phyloP scores from a whole-genome alignment of 1,140 invertebrate genomes.

The Euwallacea fornicatus region DNA sequence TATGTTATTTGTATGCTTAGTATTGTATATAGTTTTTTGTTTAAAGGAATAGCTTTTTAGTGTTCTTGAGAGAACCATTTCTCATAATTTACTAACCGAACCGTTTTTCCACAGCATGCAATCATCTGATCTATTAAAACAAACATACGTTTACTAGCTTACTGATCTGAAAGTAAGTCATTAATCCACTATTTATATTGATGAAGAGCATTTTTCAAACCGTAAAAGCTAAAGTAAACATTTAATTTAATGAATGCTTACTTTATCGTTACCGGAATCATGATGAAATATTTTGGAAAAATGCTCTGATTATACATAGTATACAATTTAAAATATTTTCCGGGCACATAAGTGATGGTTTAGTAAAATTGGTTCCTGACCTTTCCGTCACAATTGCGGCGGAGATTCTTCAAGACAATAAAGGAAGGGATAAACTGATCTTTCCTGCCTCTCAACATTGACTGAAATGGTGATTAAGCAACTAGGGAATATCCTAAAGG shows the following conservation, averaged over 20 bases:
- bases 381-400: not conserved
- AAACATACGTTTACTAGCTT: constrained; percentile 22
- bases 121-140: constrained; percentile 6
- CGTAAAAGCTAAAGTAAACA: too few relatives aligned
- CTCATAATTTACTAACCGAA: constrained; percentile 12
- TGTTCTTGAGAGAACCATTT: not conserved
- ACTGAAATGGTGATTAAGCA: too few relatives aligned
- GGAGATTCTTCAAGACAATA: not conserved
- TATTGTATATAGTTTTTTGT: not conserved
- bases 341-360: not conserved
- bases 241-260: too few relatives aligned
- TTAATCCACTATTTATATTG: not conserved
- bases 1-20: not conserved
- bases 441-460: not conserved
- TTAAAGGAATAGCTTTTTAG: too few relatives aligned
- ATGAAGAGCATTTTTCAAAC: not conserved
- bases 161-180: too few relatives aligned
- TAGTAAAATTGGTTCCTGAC: not conserved
- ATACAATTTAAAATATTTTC: not conserved
- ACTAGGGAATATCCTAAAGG: too few relatives aligned
- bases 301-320: too few relatives aligned
- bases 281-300: too few relatives aligned
- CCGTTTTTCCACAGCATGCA: constrained; percentile 15
- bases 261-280: too few relatives aligned
- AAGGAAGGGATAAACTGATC: not conserved